These are phyloP conservation scores for Tilapia sparmanii DNA, from an alignment of 2,113 vertebrate species.

Conservation along the genomic window DNA sequence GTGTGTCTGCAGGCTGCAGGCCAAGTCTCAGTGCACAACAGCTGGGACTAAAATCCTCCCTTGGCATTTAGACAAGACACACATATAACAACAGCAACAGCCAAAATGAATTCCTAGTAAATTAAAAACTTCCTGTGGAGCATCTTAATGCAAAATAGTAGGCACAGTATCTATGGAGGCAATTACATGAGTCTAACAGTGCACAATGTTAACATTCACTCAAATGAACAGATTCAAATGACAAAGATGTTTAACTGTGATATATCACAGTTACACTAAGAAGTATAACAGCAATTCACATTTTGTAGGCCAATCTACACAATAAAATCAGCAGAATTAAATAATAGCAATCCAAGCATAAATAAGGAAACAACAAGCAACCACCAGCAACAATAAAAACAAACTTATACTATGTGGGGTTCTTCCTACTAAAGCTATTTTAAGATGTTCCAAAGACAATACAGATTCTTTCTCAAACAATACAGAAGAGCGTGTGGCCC, in stretches of 20 bases:
- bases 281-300: not conserved
- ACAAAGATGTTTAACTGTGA: not conserved
- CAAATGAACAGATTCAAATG: not conserved
- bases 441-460: not conserved
- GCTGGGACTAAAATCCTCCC: slow-evolving; percentile 61
- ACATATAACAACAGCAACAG: not conserved
- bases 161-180: not conserved
- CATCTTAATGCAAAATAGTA: not conserved
- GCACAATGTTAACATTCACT: not conserved
- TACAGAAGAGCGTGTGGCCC: not conserved
- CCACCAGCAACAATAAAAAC: not conserved
- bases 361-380: not conserved
- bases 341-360: rapidly evolving
- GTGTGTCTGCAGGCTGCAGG: slow-evolving; percentile 52
- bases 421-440: not conserved
- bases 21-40: slow-evolving; percentile 55
- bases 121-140: slow-evolving; percentile 28
- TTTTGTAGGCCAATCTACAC: not conserved
- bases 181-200: not conserved
- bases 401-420: not conserved
- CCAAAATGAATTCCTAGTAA: slow-evolving; percentile 20
- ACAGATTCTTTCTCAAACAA: not conserved
- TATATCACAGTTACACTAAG: not conserved
- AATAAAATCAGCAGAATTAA: not conserved
- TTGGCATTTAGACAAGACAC: slow-evolving; percentile 47